phyloP scores from a whole-genome alignment of 1,140 invertebrate genomes.

The Trichonephila clavipes region DNA sequence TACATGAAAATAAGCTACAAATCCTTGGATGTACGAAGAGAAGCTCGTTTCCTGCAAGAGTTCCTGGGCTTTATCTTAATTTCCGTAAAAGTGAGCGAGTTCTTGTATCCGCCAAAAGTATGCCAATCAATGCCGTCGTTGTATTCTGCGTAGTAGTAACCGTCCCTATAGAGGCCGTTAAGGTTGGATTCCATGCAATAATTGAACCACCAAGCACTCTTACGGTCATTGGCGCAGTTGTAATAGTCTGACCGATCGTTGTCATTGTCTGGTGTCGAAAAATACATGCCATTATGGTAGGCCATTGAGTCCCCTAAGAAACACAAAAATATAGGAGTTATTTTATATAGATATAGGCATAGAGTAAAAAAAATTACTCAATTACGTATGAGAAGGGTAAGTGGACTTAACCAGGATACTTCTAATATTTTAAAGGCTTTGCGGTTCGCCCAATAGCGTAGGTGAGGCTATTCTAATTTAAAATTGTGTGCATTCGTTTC shows the following conservation, averaged over 20 bases:
- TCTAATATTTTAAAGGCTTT: neutral
- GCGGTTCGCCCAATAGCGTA: too few species aligned
- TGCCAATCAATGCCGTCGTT: conserved; percentile 9
- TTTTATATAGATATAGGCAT: neutral
- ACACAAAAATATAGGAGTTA: too few species aligned
- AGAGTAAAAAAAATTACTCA: neutral
- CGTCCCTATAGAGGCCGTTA: neutral
- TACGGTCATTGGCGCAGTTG: neutral
- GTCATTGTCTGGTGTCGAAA: neutral
- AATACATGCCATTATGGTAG: neutral
- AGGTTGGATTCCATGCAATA: neutral
- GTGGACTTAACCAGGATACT: neutral
- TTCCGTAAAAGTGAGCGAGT: neutral
- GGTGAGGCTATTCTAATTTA: too few species aligned
- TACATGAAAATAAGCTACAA: too few species aligned
- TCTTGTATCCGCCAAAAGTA: neutral
- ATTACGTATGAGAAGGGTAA: neutral
- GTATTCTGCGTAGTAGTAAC: neutral
- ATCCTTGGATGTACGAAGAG: neutral
- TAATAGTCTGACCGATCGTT: neutral
- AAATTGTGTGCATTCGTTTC: too few species aligned
- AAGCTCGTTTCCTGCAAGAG: neutral
- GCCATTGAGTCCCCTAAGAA: conserved; percentile 34
- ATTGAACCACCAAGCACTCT: conserved; percentile 14
- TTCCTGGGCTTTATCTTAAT: neutral